Percentiles rank a stretch among this genome's conserved stretches.
Conservation (phyloP, 2,113 vertebrate genomes). For the Axis porcinus region DNA sequence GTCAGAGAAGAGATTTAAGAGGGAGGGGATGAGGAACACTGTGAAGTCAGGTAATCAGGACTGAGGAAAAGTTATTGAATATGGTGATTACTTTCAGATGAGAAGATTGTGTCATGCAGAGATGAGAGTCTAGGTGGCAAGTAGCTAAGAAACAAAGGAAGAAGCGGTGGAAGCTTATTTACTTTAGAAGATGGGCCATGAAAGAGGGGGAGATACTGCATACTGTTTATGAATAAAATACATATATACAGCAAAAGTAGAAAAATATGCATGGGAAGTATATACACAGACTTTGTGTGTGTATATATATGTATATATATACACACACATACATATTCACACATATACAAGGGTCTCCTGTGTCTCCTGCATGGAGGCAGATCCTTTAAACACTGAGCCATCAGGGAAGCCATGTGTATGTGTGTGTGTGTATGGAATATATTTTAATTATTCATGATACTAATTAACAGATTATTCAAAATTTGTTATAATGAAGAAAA, state of each 20-base stretch:
- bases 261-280: neutral
- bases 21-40: neutral
- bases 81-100: neutral
- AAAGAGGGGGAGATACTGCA: neutral
- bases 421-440: neutral
- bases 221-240: neutral
- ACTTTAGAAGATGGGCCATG: neutral
- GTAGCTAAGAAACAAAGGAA: neutral
- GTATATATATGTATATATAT: no score
- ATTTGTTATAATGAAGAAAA: conserved; percentile 19
- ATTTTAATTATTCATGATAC: neutral
- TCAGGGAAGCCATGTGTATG: neutral
- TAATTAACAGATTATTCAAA: conserved; percentile 9
- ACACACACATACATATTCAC: neutral
- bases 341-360: neutral
- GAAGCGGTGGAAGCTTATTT: neutral
- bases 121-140: neutral
- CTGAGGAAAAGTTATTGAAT: neutral
- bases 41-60: neutral
- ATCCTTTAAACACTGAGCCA: neutral
- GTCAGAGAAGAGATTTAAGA: neutral
- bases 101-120: neutral
- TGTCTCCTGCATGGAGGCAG: neutral
- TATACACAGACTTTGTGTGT: neutral
- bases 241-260: neutral